Evolutionary conservation across 2,888 invertebrate genomes (phyloP), one percentile per base, ranked within the genome.

Genomic region (Napeogenes inachia): DNA sequence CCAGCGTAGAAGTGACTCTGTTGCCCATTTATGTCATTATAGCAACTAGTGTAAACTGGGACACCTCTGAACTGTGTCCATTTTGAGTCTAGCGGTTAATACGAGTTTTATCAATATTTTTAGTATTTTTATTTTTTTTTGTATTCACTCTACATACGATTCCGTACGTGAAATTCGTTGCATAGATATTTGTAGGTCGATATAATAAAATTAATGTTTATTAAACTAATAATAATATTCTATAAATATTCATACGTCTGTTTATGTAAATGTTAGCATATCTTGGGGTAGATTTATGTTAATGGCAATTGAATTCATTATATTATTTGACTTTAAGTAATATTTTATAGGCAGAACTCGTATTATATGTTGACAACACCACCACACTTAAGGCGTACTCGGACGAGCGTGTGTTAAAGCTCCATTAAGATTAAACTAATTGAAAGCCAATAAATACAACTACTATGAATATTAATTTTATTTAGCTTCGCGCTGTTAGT

Each of bases 381-480:
- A 56, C 74, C 62, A 56, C 74, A 72, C 77, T 76, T 76, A 78
- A 80, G 81, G 81, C 85, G 83, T 82, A 82, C 81, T 84, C 84
- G 82, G 21, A 21, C 85, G 85, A 84, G 82, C 84, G 81, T 89
- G 87, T 88, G 87, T 86, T 89, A 90, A 89, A 89, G 86, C 87
- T 85, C 89, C 88, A 90, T 90, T 89, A 89, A 88, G 90, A 90
- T 90, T 89, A 90, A 84, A 87, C 90, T 90, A 90, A 90, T 90
- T 90, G 90, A 90, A 90, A 89, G 89, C 88, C 90, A 90, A 89
- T 90, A 90, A 90, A 90, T 90, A 90, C 87, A 88, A 87, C 87
- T 79, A 85, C 89, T 89, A 90, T 90, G 90, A 90, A 89, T 90
- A 88, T 87, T 88, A 88, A 90, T 89, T 87, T 88, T 87, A 89